Percentiles rank a stretch among this genome's conserved stretches.
Conservation (phyloP, 2,888 invertebrate genomes). For the Catocala sponsa region DNA sequence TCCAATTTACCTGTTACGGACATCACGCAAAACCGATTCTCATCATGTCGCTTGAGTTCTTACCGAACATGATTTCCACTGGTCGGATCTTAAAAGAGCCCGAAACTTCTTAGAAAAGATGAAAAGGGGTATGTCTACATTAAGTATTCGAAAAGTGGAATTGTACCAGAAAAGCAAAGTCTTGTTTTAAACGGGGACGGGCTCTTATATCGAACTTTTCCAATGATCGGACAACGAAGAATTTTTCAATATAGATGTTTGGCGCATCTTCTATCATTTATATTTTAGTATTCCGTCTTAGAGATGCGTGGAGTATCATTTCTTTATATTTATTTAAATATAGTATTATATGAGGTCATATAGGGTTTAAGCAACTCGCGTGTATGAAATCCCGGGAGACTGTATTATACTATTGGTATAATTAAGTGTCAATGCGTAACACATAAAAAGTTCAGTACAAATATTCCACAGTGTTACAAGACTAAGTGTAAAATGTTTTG, state of each 20-base stretch:
- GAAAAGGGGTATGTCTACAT: slow-evolving; percentile 82
- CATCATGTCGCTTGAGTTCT: slow-evolving; percentile 56
- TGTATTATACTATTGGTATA: no score
- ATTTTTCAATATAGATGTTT: slow-evolving; percentile 83
- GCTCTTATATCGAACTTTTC: slow-evolving; percentile 80
- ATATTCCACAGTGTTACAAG: no score
- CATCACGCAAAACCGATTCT: slow-evolving; percentile 56
- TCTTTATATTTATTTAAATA: slow-evolving; percentile 6
- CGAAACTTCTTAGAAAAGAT: slow-evolving; percentile 77
- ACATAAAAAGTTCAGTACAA: no score
- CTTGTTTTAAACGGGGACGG: slow-evolving; percentile 80
- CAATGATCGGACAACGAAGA: slow-evolving; percentile 78
- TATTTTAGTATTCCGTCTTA: slow-evolving; percentile 68
- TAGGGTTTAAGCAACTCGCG: no score
- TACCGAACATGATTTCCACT: slow-evolving; percentile 73
- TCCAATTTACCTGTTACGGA: slow-evolving; percentile 57
- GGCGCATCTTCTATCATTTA: slow-evolving; percentile 78
- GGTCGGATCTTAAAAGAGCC: slow-evolving; percentile 75
- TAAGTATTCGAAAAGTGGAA: slow-evolving; percentile 83
- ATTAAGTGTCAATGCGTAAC: no score
- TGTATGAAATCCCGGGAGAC: no score
- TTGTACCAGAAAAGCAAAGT: slow-evolving; percentile 85
- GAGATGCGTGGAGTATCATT: slow-evolving; percentile 48
- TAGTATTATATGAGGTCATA: not conserved
- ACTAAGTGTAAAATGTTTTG: no score